Base-by-base conservation (phyloP, 2,113 vertebrate species). In the Sinocyclocheilus grahami region DNA sequence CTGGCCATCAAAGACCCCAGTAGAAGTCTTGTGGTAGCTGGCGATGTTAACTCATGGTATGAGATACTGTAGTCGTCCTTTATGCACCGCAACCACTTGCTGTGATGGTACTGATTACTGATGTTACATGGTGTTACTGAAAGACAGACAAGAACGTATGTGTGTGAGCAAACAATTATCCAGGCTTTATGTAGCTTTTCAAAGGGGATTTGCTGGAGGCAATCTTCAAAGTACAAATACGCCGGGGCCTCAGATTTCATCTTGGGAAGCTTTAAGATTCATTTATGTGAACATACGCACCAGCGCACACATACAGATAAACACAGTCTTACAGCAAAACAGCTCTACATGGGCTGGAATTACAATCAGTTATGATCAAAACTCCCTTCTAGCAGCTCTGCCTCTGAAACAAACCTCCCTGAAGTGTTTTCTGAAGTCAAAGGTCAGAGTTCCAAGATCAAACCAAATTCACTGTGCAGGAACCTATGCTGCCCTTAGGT, bases 221-320 rank as follows among this genome's bases (percentile, higher is more conserved):
- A 65, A 42, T n/a, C 22, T 75, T 75, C 72, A 75, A 75, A 75
- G 39, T 24, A 75, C 22, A n/a, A 75, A 75, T 75, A 75, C 22
- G 0, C 1, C 22, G 0, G 12, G 39, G 7, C n/a, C 10, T 48
- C 5, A 46, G 4, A 75, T 75, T 75, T 42, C 39, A 46, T 75
- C 39, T 46, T 24, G 71, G 22, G 71, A 74, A 46, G 71, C 39
- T 46, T n/a, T 74, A 42, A 46, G 71, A 46, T 46, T 24, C 20
- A 46, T 46, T 5, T 0, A 22, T 74, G 71, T 74, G 20, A 74
- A 39, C 37, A 74, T 27, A 46, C n/a, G 39, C 37, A 55, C 24
- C 37, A 75, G 75, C 39, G 62, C n/a, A 53, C 74, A 53, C 74
- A 78, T 60, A 62, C 67, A 86, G 75, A 78, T 22, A 42, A 42